Evolutionary conservation across 2,888 invertebrate genomes (phyloP).

Genomic region (Lysandra bellargus): DNA sequence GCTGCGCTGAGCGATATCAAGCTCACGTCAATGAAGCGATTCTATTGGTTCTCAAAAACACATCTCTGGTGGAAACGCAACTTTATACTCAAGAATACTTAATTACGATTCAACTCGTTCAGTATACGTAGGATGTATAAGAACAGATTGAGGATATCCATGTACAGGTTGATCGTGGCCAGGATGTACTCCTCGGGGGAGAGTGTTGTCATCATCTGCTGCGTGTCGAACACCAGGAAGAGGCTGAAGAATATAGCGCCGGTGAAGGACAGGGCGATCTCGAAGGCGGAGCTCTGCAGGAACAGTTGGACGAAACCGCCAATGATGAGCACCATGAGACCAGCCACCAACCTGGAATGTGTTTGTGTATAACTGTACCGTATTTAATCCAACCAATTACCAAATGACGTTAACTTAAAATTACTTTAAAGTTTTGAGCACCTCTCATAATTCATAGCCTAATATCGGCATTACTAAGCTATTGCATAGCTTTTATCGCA

Average conservation of each 20-base stretch:
- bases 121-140: conserved; percentile 88
- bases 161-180: conserved; percentile 91
- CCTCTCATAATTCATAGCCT: too few species aligned
- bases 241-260: conserved; percentile 89
- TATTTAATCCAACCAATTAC: too few species aligned
- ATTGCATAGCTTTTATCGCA: too few species aligned
- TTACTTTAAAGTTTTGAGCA: too few species aligned
- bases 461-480: too few species aligned
- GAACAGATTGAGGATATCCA: conserved; percentile 94
- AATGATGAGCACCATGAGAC: conserved; percentile 84
- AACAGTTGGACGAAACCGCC: conserved; percentile 88
- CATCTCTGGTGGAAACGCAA: too few species aligned
- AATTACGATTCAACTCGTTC: conserved; percentile 80
- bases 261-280: conserved; percentile 85
- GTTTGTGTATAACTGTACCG: not conserved
- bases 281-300: conserved; percentile 85
- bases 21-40: too few species aligned
- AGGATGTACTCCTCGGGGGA: conserved; percentile 94
- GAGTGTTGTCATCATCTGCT: conserved; percentile 88
- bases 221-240: conserved; percentile 92
- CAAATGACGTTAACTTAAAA: too few species aligned
- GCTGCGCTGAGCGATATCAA: too few species aligned
- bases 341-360: conserved; percentile 82
- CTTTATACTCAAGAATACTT: conserved; percentile 41
- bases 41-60: too few species aligned